Conservation (phyloP, 2,888 invertebrate genomes). For the Trachelus troglodyta region DNA sequence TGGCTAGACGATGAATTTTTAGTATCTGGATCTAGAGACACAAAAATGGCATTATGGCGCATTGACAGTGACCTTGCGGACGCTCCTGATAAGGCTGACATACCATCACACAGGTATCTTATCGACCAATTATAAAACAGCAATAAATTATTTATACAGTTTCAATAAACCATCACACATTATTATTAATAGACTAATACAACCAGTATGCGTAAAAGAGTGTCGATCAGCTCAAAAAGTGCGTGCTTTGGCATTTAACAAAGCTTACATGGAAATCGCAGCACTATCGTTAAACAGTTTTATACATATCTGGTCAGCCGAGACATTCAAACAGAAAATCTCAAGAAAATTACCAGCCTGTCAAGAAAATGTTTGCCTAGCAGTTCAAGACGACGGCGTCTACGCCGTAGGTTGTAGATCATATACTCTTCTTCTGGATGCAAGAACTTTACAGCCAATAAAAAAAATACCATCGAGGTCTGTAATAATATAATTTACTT, state of each 20-base stretch:
- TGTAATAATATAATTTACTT: conserved; percentile 15
- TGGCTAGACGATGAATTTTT: conserved; percentile 97
- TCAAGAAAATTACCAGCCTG: conserved; percentile 88
- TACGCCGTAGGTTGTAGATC: conserved; percentile 96
- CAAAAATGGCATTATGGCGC: conserved; percentile 90
- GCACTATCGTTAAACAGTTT: conserved; percentile 93
- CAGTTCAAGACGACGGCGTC: conserved; percentile 85
- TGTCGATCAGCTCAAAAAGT: conserved; percentile 84
- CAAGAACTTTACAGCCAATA: conserved; percentile 81
- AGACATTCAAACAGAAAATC: conserved; percentile 87
- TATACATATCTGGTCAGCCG: conserved; percentile 93
- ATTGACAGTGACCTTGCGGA: conserved; percentile 70
- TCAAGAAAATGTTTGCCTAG: conserved; percentile 93
- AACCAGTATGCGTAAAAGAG: conserved; percentile 79
- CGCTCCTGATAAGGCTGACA: conserved; percentile 66
- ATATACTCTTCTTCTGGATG: conserved; percentile 89
- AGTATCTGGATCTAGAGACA: conserved; percentile 93
- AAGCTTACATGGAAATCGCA: conserved; percentile 86
- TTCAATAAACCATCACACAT: background rate
- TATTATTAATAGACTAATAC: conserved; percentile 50
- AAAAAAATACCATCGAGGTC: conserved; percentile 64
- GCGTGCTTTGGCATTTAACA: conserved; percentile 89
- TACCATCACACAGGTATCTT: conserved; percentile 66
- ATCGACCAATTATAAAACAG: conserved; percentile 3
- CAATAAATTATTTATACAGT: background rate